These are phyloP conservation scores for Sarcoramphus papa DNA, from an alignment of 2,797 vertebrate genomes.

Conservation along the genomic window DNA sequence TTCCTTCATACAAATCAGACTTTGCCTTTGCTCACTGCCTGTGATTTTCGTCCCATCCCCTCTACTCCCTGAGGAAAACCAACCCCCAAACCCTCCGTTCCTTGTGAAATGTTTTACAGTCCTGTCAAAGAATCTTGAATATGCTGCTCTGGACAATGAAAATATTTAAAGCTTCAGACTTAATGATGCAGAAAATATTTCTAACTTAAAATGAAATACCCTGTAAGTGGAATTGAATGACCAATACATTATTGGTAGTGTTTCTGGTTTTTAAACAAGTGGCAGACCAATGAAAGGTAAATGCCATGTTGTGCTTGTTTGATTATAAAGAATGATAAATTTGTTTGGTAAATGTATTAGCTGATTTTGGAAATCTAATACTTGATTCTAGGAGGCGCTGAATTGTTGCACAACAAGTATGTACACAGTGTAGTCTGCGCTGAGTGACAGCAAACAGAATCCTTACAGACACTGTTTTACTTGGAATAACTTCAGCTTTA, in stretches of 20 bases:
- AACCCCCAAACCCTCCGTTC: not conserved
- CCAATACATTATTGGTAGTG: not conserved
- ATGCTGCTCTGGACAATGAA: not conserved
- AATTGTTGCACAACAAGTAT: not conserved
- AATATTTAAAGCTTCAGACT: not conserved
- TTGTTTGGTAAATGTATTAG: not conserved
- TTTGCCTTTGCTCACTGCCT: not conserved
- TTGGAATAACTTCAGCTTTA: constrained; percentile 28
- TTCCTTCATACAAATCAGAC: not conserved
- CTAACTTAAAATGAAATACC: not conserved
- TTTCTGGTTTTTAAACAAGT: not conserved
- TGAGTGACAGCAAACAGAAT: constrained; percentile 24
- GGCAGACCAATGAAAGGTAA: not conserved
- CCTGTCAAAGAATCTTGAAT: not conserved
- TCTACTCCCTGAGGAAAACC: not conserved
- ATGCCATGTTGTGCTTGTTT: not conserved
- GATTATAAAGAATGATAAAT: not conserved
- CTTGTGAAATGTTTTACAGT: not conserved
- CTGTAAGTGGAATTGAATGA: not conserved
- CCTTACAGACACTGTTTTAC: not conserved
- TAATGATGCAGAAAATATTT: not conserved
- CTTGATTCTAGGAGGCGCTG: not conserved
- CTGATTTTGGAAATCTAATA: not conserved
- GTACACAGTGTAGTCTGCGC: not conserved
- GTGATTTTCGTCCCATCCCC: not conserved